phyloP scores from a whole-genome alignment of 2,113 vertebrate species.

The Passer domesticus region DNA sequence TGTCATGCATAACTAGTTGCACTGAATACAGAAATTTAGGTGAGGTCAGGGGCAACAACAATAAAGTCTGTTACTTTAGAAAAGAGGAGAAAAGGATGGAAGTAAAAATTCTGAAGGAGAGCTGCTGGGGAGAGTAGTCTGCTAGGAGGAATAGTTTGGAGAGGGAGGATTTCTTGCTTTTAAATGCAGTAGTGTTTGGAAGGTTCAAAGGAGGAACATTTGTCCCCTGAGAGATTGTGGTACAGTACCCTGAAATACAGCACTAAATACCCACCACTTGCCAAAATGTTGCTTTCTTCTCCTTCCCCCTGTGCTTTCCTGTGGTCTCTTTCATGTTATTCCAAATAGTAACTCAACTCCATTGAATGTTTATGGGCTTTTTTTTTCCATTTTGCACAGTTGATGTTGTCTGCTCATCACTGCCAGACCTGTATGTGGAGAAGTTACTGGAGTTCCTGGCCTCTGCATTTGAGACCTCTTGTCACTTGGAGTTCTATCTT shows the following conservation, averaged over 20 bases:
- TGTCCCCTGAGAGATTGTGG: not conserved
- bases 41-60: not conserved
- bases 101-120: not conserved
- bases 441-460: constrained; percentile 89
- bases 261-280: not conserved
- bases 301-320: not conserved
- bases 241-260: not conserved
- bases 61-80: not conserved
- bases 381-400: constrained; percentile 70
- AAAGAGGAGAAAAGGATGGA: not conserved
- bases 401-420: constrained; percentile 81
- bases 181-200: not conserved
- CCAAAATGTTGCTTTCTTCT: not conserved
- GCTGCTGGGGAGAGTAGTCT: not conserved
- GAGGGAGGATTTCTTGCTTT: not conserved
- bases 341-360: not conserved
- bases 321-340: not conserved
- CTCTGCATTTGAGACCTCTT: constrained; percentile 82
- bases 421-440: constrained; percentile 91
- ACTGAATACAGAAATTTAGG: not conserved
- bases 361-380: not conserved
- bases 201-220: not conserved
- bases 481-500: constrained; percentile 94
- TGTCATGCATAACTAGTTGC: not conserved
- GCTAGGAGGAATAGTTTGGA: not conserved